These are phyloP conservation scores for Philotrypesis tridentata DNA, from an alignment of 1,140 invertebrate genomes.

Conservation along the genomic window DNA sequence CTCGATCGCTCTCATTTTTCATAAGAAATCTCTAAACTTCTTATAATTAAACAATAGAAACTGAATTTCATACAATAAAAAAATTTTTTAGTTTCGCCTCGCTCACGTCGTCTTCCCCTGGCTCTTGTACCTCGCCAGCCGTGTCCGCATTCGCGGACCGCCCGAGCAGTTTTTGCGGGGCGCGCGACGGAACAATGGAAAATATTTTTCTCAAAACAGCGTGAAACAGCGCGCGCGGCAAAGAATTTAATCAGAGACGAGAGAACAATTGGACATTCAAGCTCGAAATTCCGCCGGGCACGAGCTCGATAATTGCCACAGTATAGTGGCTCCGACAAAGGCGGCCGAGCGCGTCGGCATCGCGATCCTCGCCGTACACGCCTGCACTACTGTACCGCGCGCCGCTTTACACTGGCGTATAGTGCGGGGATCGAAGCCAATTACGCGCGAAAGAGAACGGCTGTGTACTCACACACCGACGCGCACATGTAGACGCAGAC, in stretches of 20 bases:
- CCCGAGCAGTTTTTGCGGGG: no score
- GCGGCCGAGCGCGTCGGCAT: neutral
- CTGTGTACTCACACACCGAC: neutral
- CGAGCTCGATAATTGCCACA: neutral
- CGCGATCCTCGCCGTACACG: neutral
- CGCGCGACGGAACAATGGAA: neutral
- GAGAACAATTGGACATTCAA: neutral
- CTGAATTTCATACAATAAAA: no score
- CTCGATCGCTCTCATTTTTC: no score
- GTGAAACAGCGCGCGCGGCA: no score
- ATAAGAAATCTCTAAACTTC: no score
- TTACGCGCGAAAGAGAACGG: neutral
- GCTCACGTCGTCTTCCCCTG: no score
- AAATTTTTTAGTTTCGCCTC: no score
- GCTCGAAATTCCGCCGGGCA: neutral
- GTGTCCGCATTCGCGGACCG: no score
- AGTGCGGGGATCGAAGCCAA: neutral
- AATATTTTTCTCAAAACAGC: neutral
- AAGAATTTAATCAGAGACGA: neutral
- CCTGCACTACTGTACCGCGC: no score
- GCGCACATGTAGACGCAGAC: no score
- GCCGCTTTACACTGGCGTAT: neutral
- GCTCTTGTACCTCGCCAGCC: no score
- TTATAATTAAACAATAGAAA: no score
- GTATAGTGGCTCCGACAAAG: neutral